Evolutionary conservation across 1,140 invertebrate genomes (phyloP).

Genomic region (Papilio xuthus): DNA sequence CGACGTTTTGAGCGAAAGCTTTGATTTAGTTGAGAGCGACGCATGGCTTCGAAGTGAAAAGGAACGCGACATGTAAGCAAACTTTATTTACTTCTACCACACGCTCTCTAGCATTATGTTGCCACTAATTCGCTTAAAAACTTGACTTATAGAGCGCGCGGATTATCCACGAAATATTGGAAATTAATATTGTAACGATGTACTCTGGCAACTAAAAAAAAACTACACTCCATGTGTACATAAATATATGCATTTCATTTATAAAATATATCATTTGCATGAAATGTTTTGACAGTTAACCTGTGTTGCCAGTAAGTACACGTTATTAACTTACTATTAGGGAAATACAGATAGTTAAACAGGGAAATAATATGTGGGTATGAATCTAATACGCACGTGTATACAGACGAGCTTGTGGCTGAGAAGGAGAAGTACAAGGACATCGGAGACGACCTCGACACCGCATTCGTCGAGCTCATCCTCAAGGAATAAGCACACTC

Average conservation of each 20-base stretch:
- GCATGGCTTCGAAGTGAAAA: conserved; percentile 79
- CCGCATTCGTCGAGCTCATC: conserved; percentile 98
- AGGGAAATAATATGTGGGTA: not conserved
- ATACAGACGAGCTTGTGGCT: conserved; percentile 98
- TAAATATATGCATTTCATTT: conserved; percentile 14
- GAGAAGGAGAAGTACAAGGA: conserved; percentile 99
- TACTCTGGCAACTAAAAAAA: conserved; percentile 16
- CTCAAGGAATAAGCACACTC: conserved; percentile 78
- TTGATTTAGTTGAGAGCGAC: conserved; percentile 58
- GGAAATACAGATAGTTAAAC: not conserved
- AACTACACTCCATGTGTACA: conserved; percentile 10
- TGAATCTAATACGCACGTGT: conserved; percentile 42
- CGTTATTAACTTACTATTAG: conserved; percentile 5
- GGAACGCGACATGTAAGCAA: conserved; percentile 76
- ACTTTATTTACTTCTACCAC: conserved; percentile 50
- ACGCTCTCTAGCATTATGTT: conserved; percentile 45
- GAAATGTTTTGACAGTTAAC: conserved; percentile 1
- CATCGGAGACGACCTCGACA: conserved; percentile 99
- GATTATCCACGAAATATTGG: not conserved
- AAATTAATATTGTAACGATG: not conserved
- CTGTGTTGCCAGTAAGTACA: conserved; percentile 28
- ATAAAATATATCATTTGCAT: conserved; percentile 9
- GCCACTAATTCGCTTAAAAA: conserved; percentile 59
- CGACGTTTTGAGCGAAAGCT: conserved; percentile 51
- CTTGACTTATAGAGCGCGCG: conserved; percentile 52